Base-by-base conservation (phyloP, 2,888 invertebrate genomes). In the Drosophila barbarae region DNA sequence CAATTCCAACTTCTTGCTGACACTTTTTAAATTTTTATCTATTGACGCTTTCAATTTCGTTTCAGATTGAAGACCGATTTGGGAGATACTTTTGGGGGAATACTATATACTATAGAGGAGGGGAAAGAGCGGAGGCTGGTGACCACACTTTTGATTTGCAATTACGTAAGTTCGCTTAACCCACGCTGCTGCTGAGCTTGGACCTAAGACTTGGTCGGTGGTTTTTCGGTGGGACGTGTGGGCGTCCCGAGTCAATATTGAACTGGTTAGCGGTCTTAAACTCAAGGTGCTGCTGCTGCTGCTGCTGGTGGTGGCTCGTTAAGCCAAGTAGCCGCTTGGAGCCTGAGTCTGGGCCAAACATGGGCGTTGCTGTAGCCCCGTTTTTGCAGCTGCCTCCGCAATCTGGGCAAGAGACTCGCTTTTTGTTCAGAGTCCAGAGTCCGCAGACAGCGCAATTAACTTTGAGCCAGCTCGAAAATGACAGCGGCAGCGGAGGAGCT, bases 401-500 rank as follows among this genome's bases (percentile, higher is more conserved):
- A 58, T 74, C 39, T 67, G 57, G 67, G 50, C 69, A 72, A 46
- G 74, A 75, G 69, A 78, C 77, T 79, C 75, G 71, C 76, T 77
- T 77, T 76, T 72, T 41, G 41, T 42, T 30, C 13, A 47, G 44
- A 46, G 30, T 26, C 26, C 13, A 21, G 44, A 46, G 30, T 47
- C 18, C 46, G 34, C 49, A 44, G 50, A 50, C 58, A 47, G 46
- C 44, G 63, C 63, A 63, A 63, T 63, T 63, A 63, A 63, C 63
- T 63, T 66, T 65, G 30, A 61, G 66, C 53, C 42, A 65, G 65
- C 52, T 65, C 41, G 53, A 42, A 65, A 51, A 51, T 64, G 61
- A 61, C 61, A 61, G 66, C 10, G 13, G 41, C 65, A 36, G 41
- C 34, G 35, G 30, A 58, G 41, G 36, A 30, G 61, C 34, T 36